Evolutionary conservation across 2,888 invertebrate species (phyloP).

Genomic region (Harpalus rufipes): DNA sequence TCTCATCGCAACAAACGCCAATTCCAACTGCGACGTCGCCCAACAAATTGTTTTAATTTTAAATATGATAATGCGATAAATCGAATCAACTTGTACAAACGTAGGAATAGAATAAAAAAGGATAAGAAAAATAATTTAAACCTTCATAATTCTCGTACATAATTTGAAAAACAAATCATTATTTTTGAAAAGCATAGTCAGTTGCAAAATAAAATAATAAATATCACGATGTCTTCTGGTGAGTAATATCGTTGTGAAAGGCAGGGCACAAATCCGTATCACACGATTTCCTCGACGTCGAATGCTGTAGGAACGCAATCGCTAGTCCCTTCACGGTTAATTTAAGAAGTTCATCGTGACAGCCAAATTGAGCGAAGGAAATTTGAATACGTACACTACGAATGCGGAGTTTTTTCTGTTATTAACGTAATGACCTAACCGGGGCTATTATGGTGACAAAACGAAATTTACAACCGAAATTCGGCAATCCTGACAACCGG

Average conservation of each 20-base stretch:
- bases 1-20: no score
- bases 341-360: conserved; percentile 65
- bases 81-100: no score
- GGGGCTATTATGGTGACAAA: conserved; percentile 51
- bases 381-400: conserved; percentile 61
- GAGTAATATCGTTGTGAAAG: not conserved
- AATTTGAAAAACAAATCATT: no score
- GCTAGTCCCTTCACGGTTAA: conserved; percentile 63
- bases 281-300: not conserved
- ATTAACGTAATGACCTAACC: conserved; percentile 51
- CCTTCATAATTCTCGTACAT: no score
- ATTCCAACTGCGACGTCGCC: no score
- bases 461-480: conserved; percentile 50
- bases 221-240: no score
- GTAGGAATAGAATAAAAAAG: no score
- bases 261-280: conserved; percentile 4
- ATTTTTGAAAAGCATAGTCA: no score
- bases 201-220: no score
- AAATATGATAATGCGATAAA: no score
- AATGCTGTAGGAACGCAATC: conserved; percentile 31
- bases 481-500: conserved; percentile 31
- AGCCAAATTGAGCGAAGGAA: conserved; percentile 64
- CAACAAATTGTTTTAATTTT: no score
- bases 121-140: no score
- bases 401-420: conserved; percentile 59